Base-by-base conservation (phyloP, 2,888 invertebrate species). In the Oscheius sp. region DNA sequence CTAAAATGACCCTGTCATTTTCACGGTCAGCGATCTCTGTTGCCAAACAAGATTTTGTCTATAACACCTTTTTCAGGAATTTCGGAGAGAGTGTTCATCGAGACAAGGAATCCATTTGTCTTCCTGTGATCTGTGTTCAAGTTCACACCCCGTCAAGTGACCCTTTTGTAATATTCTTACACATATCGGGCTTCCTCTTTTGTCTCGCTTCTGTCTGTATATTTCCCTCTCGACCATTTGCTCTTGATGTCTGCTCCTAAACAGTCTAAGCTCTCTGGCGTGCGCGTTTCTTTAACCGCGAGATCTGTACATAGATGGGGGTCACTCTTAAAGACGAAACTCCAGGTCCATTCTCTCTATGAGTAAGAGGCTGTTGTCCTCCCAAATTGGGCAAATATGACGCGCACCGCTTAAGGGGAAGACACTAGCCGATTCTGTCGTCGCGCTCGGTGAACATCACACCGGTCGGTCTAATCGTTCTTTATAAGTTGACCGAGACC, bases 171-270 rank as follows among this genome's bases (percentile, higher is more conserved):
- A 53, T 29, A 53, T 11, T 10, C n/a, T 53, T 53, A 53, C 53
- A 21, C 29, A 9, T 29, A 21, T 29, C 7, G 4, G 13, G 53
- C n/a, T 21, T 53, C 53, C n/a, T 53, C n/a, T 21, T 29, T 13
- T 29, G 13, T 53, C 53, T 53, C 53, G 4, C 7, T 29, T 29
- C 11, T 53, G 4, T 11, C 11, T 53, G 11, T 13, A 4, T 21
- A 11, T 9, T 4, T 53, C n/a, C n/a, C 11, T 21, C 21, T 21
- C 21, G 21, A 21, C 53, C 3, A 11, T 29, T 53, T 53, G n/a
- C 53, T 29, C 7, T 11, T 53, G 53, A 53, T 53, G 53, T 53
- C n/a, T 53, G 53, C 53, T 53, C 29, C 53, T 29, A 53, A 53
- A 53, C 29, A 53, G 53, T 53, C n/a, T 53, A 21, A 21, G 29